Conservation (phyloP, 2,113 vertebrate species). For the Laticauda laticaudata region DNA sequence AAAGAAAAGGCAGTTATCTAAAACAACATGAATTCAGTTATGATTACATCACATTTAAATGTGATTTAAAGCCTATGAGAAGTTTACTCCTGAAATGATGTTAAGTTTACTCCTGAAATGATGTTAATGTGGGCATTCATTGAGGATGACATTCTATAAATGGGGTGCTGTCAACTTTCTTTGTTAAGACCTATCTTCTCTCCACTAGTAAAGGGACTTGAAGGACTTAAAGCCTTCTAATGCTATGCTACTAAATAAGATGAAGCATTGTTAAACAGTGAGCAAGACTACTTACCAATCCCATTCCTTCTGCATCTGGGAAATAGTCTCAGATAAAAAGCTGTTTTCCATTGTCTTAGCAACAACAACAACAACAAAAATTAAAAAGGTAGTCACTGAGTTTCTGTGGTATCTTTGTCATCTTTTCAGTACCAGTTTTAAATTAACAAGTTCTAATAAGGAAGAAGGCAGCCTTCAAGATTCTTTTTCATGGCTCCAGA, state of each 20-base stretch:
- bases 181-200: not conserved
- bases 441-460: not conserved
- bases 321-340: not conserved
- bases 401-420: not conserved
- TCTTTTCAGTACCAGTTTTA: not conserved
- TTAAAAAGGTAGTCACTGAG: not conserved
- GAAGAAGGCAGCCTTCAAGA: not conserved
- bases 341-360: not conserved
- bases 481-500: not conserved
- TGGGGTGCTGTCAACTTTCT: not conserved
- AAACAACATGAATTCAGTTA: not conserved
- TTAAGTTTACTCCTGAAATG: not conserved
- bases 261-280: not conserved
- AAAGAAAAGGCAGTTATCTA: not conserved
- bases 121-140: not conserved
- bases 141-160: not conserved
- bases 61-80: not conserved
- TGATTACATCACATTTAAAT: not conserved
- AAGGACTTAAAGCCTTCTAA: not conserved
- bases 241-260: not conserved
- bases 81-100: not conserved
- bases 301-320: not conserved
- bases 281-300: constrained; percentile 8
- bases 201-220: not conserved
- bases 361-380: not conserved